A percentile compares a stretch with the other conserved stretches of the same genome.
phyloP scores from a whole-genome alignment of 2,113 vertebrate species.

The Phalacrocorax brasilianus region DNA sequence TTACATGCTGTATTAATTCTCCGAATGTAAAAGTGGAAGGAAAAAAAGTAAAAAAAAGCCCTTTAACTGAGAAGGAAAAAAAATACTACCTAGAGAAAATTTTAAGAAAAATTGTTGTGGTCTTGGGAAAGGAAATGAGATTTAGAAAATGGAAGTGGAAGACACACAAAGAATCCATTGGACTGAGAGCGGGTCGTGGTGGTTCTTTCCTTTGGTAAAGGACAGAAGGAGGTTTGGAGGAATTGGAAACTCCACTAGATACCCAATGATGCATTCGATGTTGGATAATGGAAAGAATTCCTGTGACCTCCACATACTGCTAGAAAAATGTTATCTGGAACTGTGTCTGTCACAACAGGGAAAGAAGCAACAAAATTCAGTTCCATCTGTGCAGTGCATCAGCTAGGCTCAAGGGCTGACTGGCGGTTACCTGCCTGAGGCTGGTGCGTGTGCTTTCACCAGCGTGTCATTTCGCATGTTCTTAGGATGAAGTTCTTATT shows the following conservation, averaged over 20 bases:
- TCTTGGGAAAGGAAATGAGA: not conserved
- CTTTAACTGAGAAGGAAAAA: not conserved
- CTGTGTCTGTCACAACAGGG: not conserved
- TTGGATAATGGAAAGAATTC: not conserved
- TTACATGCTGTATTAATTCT: not conserved
- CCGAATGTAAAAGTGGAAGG: not conserved
- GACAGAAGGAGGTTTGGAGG: not conserved
- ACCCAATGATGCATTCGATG: not conserved
- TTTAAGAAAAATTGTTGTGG: not conserved
- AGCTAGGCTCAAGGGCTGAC: not conserved
- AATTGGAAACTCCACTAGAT: not conserved
- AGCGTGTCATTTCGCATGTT: rapidly evolving
- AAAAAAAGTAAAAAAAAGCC: not conserved
- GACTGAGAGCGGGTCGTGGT: not conserved
- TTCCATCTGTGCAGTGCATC: not conserved
- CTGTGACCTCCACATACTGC: not conserved
- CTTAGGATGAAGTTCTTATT: not conserved
- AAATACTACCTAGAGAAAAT: not conserved
- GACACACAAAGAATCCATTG: not conserved
- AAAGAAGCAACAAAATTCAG: not conserved
- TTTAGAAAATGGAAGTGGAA: not conserved
- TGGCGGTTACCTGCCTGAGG: not conserved
- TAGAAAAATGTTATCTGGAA: not conserved
- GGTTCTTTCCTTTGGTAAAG: not conserved
- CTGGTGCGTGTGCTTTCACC: rapidly evolving